Base-by-base conservation (phyloP, 2,113 vertebrate genomes). In the Carollia perspicillata region DNA sequence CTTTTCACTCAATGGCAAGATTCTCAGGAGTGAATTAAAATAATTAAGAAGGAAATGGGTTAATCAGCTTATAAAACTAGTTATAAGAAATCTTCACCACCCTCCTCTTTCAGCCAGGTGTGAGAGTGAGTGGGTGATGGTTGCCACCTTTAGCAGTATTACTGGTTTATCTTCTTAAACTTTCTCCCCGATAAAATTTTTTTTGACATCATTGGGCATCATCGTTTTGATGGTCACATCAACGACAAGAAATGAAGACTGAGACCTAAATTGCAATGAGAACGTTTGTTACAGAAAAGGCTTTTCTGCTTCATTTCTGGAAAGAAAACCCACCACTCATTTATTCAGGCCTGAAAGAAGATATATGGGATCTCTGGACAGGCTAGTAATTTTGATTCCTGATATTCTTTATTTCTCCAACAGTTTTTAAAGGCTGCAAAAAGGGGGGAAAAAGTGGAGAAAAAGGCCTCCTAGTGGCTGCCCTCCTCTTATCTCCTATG, bases 11-110 rank as follows among this genome's bases (percentile, higher is more conserved):
- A 75, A 71, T 69, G 69, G 13, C 35, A 88, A 71, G 60, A 8
- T 90, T 58, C 12, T 92, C 84, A 71, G 84, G 77, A 63, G 69
- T 75, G 20, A 86, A 81, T 33, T 42, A 80, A 95, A 93, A 63
- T 49, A 85, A 93, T 69, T 35, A 84, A 77, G 60, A 26, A 12
- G 7, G 42, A 86, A 87, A 90, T 77, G 17, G n/a, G 71, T 68
- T 84, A 81, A 83, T 77, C 42, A n/a, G 42, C 58, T 53, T 93
- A 37, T 85, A 72, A 79, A 92, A 47, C 35, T 94, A 8, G 40
- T 78, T 63, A 17, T 72, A 2, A 28, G 47, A 89, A 30, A 26
- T 74, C 35, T 35, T 7, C 12, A 28, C 47, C 10, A 35, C 33
- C 37, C 16, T 33, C 30, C 28, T 89, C 30, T 40, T 33, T 55